Percentiles rank a stretch among this genome's conserved stretches.
phyloP scores from a whole-genome alignment of 2,888 invertebrate genomes.

The Drosophila fungiperda region DNA sequence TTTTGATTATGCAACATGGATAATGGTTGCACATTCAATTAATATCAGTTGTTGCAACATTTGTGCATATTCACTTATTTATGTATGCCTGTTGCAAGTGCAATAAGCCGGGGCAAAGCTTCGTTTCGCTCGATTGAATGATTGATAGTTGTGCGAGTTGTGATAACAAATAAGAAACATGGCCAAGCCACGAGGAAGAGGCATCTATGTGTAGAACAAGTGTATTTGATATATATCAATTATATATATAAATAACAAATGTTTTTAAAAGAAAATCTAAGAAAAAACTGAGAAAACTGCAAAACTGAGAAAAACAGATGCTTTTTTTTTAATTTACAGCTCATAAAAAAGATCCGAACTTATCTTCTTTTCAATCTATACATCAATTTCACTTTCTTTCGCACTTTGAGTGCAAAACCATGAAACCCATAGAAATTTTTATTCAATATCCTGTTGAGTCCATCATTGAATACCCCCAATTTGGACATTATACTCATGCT shows the following conservation, averaged over 20 bases:
- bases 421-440: not conserved
- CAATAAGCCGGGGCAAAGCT: not conserved
- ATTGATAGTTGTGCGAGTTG: not conserved
- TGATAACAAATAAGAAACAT: not conserved
- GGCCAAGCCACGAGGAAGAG: not conserved
- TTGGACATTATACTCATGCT: not conserved
- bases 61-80: not conserved
- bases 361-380: not conserved
- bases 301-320: no score
- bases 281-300: no score
- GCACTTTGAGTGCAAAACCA: no score
- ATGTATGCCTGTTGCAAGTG: conserved; percentile 5
- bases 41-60: conserved; percentile 13
- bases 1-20: conserved; percentile 54
- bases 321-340: no score
- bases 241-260: not conserved
- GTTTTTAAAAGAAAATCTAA: not conserved
- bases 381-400: not conserved
- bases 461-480: not conserved
- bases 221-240: not conserved
- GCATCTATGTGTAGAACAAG: not conserved
- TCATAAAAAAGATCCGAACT: no score
- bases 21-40: conserved; percentile 45
- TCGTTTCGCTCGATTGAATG: not conserved
- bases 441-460: not conserved